phyloP scores from a whole-genome alignment of 2,797 vertebrate species.

The Arremon brunneinucha region DNA sequence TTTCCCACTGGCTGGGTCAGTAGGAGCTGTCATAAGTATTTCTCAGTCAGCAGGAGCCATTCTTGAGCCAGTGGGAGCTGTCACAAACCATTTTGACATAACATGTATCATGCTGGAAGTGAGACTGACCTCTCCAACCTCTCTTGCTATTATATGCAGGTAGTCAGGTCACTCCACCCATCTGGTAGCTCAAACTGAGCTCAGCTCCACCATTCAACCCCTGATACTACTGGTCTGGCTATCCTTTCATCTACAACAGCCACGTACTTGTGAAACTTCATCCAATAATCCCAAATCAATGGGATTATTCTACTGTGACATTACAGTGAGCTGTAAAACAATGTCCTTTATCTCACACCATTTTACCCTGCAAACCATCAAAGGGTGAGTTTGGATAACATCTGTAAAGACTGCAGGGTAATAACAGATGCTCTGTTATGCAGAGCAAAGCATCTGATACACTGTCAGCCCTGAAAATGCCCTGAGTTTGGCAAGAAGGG shows the following conservation, averaged over 20 bases:
- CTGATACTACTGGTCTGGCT: background rate
- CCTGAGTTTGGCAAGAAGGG: background rate
- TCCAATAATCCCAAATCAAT: background rate
- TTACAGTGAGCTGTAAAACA: background rate
- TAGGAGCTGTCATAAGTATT: conserved; percentile 45
- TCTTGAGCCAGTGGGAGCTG: conserved; percentile 54
- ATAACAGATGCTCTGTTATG: background rate
- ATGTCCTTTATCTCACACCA: background rate
- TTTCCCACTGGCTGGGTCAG: conserved; percentile 40
- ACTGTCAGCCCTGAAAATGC: background rate
- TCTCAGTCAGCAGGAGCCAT: conserved; percentile 60
- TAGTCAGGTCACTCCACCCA: conserved; percentile 5
- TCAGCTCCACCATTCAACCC: background rate
- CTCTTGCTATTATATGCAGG: background rate
- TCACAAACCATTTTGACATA: conserved; percentile 52
- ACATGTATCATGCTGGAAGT: conserved; percentile 37
- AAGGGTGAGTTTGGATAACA: background rate
- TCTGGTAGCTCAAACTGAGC: background rate
- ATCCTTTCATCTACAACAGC: background rate
- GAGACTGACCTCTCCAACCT: conserved; percentile 29
- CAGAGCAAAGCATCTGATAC: background rate
- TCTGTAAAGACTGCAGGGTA: background rate
- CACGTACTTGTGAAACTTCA: background rate
- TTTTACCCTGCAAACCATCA: background rate
- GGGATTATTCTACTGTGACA: background rate